Percentiles rank a stretch among this genome's conserved stretches.
phyloP scores from a whole-genome alignment of 1,140 invertebrate species.

The Cotesia glomerata region DNA sequence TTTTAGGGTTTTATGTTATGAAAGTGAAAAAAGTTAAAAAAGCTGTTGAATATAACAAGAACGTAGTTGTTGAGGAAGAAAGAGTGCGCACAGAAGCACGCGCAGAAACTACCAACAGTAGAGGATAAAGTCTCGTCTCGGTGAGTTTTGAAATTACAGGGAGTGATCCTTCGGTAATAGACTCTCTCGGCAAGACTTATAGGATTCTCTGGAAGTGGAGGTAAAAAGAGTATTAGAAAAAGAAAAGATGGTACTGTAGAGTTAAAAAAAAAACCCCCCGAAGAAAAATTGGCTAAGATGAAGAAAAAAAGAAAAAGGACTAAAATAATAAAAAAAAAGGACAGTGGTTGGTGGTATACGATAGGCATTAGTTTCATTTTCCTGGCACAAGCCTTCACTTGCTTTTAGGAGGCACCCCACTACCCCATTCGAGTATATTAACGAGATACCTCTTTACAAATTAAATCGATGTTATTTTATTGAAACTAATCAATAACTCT shows the following conservation, averaged over 20 bases:
- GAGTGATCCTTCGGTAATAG: slow-evolving; percentile 35
- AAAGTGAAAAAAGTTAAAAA: not conserved
- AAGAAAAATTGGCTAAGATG: not conserved
- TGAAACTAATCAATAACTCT: not conserved
- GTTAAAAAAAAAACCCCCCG: not conserved
- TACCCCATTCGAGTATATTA: not conserved
- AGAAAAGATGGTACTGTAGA: not conserved
- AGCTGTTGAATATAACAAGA: slow-evolving; percentile 9
- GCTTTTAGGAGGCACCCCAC: no score
- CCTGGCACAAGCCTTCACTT: not conserved
- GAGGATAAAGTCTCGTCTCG: slow-evolving; percentile 26
- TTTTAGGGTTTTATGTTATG: not conserved
- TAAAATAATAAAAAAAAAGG: not conserved
- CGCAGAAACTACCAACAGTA: not conserved
- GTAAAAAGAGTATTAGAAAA: slow-evolving; percentile 30
- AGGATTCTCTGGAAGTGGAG: slow-evolving; percentile 28
- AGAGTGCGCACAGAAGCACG: not conserved
- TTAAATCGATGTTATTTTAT: not conserved
- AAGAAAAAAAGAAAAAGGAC: not conserved
- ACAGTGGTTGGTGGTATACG: slow-evolving; percentile 9
- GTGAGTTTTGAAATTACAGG: slow-evolving; percentile 35
- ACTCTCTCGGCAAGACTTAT: slow-evolving; percentile 34
- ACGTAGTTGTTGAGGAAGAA: not conserved
- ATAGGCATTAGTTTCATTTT: slow-evolving; percentile 19
- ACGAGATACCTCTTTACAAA: not conserved